Percentiles rank a stretch among this genome's conserved stretches.
These are phyloP conservation scores for Phrynocephalus forsythii DNA, from an alignment of 2,797 vertebrate species.

Conservation along the genomic window DNA sequence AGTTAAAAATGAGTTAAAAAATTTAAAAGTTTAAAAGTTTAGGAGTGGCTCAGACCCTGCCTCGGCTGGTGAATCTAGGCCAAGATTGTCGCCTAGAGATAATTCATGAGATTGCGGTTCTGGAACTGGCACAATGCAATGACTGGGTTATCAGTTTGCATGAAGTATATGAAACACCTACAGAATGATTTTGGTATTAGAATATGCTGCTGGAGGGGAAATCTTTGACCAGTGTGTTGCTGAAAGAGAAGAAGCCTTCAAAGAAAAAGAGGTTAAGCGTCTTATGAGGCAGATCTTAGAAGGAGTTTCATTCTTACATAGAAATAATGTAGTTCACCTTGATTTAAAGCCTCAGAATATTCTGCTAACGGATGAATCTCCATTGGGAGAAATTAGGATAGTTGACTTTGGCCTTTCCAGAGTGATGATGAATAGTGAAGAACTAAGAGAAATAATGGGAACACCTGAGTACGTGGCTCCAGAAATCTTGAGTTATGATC, in stretches of 20 bases:
- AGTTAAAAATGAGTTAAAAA: too few species aligned
- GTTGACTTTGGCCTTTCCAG: slow-evolving; percentile 94
- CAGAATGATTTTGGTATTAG: slow-evolving; percentile 92
- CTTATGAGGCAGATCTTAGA: slow-evolving; percentile 93
- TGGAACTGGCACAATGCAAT: slow-evolving; percentile 86
- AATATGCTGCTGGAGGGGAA: slow-evolving; percentile 93
- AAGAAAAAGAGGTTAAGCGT: slow-evolving; percentile 88
- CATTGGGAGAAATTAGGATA: slow-evolving; percentile 91
- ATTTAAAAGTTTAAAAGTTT: too few species aligned
- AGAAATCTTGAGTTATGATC: slow-evolving; percentile 93
- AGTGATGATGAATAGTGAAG: slow-evolving; percentile 87
- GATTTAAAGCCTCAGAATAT: slow-evolving; percentile 97
- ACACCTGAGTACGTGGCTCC: slow-evolving; percentile 94
- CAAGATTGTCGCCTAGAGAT: slow-evolving; percentile 91
- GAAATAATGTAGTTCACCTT: slow-evolving; percentile 88
- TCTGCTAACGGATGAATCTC: slow-evolving; percentile 86
- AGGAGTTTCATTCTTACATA: slow-evolving; percentile 89
- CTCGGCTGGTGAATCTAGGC: too few species aligned
- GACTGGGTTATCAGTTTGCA: slow-evolving; percentile 88
- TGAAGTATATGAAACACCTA: slow-evolving; percentile 89
- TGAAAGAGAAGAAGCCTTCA: slow-evolving; percentile 89
- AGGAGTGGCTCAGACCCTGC: too few species aligned
- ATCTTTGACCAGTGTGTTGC: slow-evolving; percentile 93
- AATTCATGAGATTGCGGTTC: slow-evolving; percentile 91
- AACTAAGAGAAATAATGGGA: slow-evolving; percentile 94